Conservation (phyloP, 2,888 invertebrate genomes). For the Lithophane semibrunnea region DNA sequence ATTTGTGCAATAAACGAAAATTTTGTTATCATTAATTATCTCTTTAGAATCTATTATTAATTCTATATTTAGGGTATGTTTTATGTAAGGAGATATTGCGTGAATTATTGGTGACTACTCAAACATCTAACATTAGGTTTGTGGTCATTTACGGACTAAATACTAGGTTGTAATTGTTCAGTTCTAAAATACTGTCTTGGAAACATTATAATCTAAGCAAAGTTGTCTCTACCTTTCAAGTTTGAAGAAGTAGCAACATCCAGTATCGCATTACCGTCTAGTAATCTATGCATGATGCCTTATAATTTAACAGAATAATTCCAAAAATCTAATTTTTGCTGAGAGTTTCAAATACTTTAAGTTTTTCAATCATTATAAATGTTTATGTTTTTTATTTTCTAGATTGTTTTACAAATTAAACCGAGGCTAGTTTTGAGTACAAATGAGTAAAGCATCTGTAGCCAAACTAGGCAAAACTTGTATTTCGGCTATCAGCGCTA, state of each 20-base stretch:
- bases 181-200: neutral
- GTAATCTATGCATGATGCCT: neutral
- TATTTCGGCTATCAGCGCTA: too few relatives aligned
- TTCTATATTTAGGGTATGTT: conserved; percentile 57
- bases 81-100: conserved; percentile 21
- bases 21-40: conserved; percentile 27
- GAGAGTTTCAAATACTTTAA: neutral
- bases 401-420: too few relatives aligned
- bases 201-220: neutral
- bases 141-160: neutral
- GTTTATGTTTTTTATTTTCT: too few relatives aligned
- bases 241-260: neutral
- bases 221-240: neutral
- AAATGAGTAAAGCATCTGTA: too few relatives aligned
- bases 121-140: neutral
- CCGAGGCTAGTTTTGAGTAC: too few relatives aligned
- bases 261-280: neutral
- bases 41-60: conserved; percentile 13
- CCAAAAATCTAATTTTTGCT: too few relatives aligned
- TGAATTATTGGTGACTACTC: neutral
- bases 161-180: neutral
- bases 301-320: neutral
- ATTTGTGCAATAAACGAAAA: conserved; percentile 15
- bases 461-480: too few relatives aligned
- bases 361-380: neutral